phyloP scores from a whole-genome alignment of 2,113 vertebrate genomes.

The Barbus barbus region DNA sequence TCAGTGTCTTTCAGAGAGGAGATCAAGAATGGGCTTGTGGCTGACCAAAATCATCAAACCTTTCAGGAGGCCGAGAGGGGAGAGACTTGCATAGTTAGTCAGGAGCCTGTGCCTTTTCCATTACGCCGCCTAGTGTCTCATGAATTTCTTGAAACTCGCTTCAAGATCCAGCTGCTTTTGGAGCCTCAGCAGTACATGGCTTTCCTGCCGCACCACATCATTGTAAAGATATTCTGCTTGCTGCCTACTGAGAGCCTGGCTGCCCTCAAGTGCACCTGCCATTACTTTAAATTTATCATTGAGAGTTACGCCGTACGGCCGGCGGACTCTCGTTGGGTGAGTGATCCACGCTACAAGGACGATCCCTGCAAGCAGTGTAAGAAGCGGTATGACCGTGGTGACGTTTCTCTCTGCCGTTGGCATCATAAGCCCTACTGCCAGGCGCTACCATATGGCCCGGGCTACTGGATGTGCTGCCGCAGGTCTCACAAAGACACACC shows the following conservation, averaged over 20 bases:
- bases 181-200: conserved; percentile 90
- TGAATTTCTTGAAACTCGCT: conserved; percentile 88
- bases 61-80: not conserved
- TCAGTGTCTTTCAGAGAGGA: conserved; percentile 40
- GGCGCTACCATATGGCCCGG: conserved; percentile 89
- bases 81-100: conserved; percentile 51
- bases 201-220: conserved; percentile 90
- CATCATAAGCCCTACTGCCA: conserved; percentile 97
- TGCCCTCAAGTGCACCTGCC: conserved; percentile 91
- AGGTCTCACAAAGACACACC: conserved; percentile 83
- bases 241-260: conserved; percentile 89
- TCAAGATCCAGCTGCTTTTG: conserved; percentile 90
- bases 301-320: conserved; percentile 89
- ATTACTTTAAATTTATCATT: conserved; percentile 89
- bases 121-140: conserved; percentile 80
- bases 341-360: conserved; percentile 90
- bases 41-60: not conserved
- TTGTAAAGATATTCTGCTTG: conserved; percentile 85
- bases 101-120: conserved; percentile 64
- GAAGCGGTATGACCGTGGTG: conserved; percentile 85
- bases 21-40: not conserved
- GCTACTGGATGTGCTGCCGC: conserved; percentile 97
- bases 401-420: conserved; percentile 93
- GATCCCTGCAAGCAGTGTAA: conserved; percentile 98
- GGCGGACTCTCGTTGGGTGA: conserved; percentile 92